A percentile compares a stretch with the other conserved stretches of the same genome.
Conservation (phyloP, 1,140 invertebrate species). For the Octopus sinensis region DNA sequence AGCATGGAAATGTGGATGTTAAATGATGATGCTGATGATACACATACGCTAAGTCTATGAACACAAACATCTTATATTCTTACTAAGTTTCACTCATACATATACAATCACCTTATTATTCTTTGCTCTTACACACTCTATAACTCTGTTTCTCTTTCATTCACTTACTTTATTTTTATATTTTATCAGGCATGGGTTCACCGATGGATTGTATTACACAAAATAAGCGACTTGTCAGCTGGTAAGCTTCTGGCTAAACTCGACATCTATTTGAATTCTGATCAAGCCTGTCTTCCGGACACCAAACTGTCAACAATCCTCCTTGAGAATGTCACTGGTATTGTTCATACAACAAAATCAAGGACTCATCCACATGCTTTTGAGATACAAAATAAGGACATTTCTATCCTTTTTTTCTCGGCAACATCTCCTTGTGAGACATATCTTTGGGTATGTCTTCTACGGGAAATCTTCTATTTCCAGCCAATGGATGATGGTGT, state of each 20-base stretch:
- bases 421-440: slow-evolving; percentile 32
- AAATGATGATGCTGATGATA: too few species aligned
- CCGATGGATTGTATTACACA: slow-evolving; percentile 40
- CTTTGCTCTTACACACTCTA: too few species aligned
- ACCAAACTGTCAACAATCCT: slow-evolving; percentile 35
- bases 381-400: slow-evolving; percentile 34
- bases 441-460: slow-evolving; percentile 30
- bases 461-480: slow-evolving; percentile 33
- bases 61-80: too few species aligned
- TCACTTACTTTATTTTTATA: not conserved
- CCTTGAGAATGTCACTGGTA: slow-evolving; percentile 33
- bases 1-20: too few species aligned
- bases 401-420: slow-evolving; percentile 33
- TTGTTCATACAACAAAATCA: slow-evolving; percentile 30
- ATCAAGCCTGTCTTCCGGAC: slow-evolving; percentile 18
- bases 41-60: too few species aligned
- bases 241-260: slow-evolving; percentile 31
- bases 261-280: slow-evolving; percentile 31
- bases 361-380: slow-evolving; percentile 37
- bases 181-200: slow-evolving; percentile 35
- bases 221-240: slow-evolving; percentile 35
- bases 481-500: too few species aligned
- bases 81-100: too few species aligned
- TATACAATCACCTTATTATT: too few species aligned
- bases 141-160: too few species aligned